A percentile compares a stretch with the other conserved stretches of the same genome.
Evolutionary conservation across 1,140 invertebrate genomes (phyloP).

Genomic region (Drosophila pachea): DNA sequence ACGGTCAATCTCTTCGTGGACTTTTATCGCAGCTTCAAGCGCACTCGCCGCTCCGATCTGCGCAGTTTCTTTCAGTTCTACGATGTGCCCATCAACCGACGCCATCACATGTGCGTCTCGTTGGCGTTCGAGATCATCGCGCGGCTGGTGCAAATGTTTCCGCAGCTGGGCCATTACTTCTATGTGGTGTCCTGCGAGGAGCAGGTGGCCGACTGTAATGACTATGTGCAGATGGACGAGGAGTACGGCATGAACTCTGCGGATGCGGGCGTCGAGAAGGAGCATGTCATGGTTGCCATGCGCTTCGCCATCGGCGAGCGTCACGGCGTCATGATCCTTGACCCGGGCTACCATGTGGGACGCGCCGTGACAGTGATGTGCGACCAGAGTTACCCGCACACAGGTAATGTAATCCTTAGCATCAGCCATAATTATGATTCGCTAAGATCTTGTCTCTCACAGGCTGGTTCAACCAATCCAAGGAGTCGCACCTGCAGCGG

Average conservation of each 20-base stretch:
- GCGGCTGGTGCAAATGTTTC: conserved; percentile 82
- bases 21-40: conserved; percentile 86
- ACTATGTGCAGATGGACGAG: conserved; percentile 82
- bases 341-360: conserved; percentile 94
- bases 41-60: conserved; percentile 82
- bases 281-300: conserved; percentile 91
- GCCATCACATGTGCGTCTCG: conserved; percentile 93
- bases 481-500: conserved; percentile 86
- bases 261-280: conserved; percentile 87
- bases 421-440: not conserved
- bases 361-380: conserved; percentile 92
- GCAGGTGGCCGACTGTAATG: conserved; percentile 84
- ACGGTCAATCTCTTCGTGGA: conserved; percentile 91
- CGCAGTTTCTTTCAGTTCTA: conserved; percentile 87
- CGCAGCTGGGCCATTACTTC: conserved; percentile 83
- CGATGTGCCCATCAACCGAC: conserved; percentile 86
- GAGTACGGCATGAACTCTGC: conserved; percentile 81
- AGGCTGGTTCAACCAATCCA: conserved; percentile 89
- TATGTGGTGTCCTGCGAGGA: conserved; percentile 94
- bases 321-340: conserved; percentile 87
- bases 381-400: conserved; percentile 91
- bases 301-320: conserved; percentile 86
- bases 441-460: not conserved
- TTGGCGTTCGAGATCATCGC: conserved; percentile 88
- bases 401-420: conserved; percentile 78